phyloP scores from a whole-genome alignment of 1,140 invertebrate species.

The Gonatopus flavifemur region DNA sequence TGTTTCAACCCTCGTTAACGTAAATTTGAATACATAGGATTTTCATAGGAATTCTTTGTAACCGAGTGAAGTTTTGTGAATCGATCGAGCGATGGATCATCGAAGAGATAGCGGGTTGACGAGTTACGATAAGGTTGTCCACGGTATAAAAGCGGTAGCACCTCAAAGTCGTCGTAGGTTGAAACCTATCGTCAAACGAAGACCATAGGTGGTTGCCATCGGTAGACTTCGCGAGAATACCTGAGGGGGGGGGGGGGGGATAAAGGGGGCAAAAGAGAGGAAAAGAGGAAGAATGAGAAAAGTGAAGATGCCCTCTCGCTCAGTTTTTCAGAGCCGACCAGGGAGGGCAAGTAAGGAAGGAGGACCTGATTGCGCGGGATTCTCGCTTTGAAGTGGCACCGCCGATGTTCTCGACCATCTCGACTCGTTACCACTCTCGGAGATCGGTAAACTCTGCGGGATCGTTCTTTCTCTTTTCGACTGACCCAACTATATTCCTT shows the following conservation, averaged over 20 bases:
- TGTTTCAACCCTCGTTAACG: no score
- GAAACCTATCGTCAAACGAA: no score
- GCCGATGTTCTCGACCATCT: conserved; percentile 52
- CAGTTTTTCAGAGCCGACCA: conserved; percentile 40
- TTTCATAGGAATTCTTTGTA: no score
- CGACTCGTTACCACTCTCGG: conserved; percentile 52
- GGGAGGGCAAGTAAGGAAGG: conserved; percentile 30
- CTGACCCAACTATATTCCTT: conserved; percentile 3
- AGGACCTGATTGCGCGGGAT: conserved; percentile 54
- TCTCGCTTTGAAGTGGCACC: conserved; percentile 56
- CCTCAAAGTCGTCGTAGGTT: conserved; percentile 2
- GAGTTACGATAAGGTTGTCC: no score
- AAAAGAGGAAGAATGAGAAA: conserved; percentile 3
- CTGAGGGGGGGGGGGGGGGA: conserved; percentile 11
- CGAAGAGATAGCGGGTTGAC: no score
- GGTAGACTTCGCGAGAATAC: conserved; percentile 1
- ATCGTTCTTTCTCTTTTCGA: conserved; percentile 12
- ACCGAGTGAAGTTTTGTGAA: no score
- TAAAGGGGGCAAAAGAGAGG: neutral
- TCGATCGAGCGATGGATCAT: no score
- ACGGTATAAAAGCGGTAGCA: no score
- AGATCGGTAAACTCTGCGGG: conserved; percentile 29
- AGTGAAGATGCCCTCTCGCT: conserved; percentile 25
- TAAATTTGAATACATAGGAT: no score
- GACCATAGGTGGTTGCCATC: conserved; percentile 2